Conservation (phyloP, 2,797 vertebrate genomes). For the Gymnothorax reevesii region DNA sequence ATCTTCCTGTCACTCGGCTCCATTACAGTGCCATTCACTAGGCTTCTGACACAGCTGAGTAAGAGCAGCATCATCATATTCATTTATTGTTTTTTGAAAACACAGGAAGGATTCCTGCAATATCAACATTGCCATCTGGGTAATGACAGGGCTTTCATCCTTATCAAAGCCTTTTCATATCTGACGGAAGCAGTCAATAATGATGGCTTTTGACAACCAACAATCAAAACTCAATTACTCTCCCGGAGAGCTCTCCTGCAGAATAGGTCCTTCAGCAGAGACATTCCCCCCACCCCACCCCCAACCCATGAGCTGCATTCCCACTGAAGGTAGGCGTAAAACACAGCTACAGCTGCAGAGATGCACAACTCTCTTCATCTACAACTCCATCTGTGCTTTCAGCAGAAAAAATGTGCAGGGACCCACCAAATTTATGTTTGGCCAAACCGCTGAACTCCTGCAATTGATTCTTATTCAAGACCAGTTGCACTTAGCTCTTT, state of each 20-base stretch:
- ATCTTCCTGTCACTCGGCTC: conserved; percentile 41
- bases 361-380: conserved; percentile 28
- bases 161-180: conserved; percentile 55
- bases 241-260: conserved; percentile 47
- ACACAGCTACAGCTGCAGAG: conserved; percentile 11
- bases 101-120: conserved; percentile 48
- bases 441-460: not conserved
- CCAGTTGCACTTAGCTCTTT: conserved; percentile 2
- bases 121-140: conserved; percentile 59
- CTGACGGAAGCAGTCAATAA: conserved; percentile 49
- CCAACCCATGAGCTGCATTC: conserved; percentile 4
- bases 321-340: not conserved
- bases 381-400: not conserved
- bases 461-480: not conserved
- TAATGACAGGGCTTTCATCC: conserved; percentile 56
- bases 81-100: conserved; percentile 43
- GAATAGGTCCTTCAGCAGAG: conserved; percentile 41
- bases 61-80: conserved; percentile 19
- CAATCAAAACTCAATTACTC: conserved; percentile 61
- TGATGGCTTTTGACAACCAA: conserved; percentile 56
- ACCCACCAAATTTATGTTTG: not conserved
- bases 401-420: not conserved
- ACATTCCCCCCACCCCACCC: conserved; percentile 28
- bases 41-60: conserved; percentile 30
- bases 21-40: conserved; percentile 38